Base-by-base conservation (phyloP, 2,888 invertebrate species). In the Zhuqinia jingwanae region DNA sequence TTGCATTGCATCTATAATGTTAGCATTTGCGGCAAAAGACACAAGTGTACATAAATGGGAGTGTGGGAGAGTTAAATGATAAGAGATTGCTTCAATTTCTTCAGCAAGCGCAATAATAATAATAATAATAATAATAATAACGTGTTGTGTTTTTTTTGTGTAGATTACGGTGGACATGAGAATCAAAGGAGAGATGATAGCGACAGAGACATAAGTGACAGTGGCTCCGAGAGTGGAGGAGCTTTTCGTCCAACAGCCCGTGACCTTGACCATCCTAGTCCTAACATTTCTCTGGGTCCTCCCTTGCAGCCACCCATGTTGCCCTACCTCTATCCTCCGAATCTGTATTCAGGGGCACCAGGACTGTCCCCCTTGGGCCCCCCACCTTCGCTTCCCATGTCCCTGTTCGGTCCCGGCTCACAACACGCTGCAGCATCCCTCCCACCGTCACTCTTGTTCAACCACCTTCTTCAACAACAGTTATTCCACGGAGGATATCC, bases 241-340 rank as follows among this genome's bases (percentile, higher is more conserved):
- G 91, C 89, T 65, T 90, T 90, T 89, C 89, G 89, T 90, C 89
- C 91, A 87, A 84, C 90, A 60, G 81, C 89, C 30, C 87, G 90
- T 89, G 91, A 91, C 91, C 90, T 90, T 91, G 92, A 94, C 91
- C 96, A 96, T 90, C 97, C 97, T 0, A 95, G 97, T 89, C 98
- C 98, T 22, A 98, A 98, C 93, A 97, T 98, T 89, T 97, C 97
- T 45, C 96, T 98, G 56, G 98, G 98, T 76, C 98, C 98, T 56
- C 97, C 97, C 65, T 96, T 97, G 68, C 98, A 98, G 92, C 97
- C 97, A 65, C 97, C 97, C 76, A 94, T 96, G 92, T 94, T 98
- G 92, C 98, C 98, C 90, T 98, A 98, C 94, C 95, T 98, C 79
- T 98, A 98, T 93, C 97, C 97, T 47, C 96, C 95, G 75, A 97